These are phyloP conservation scores for Sinhomidia bicolor DNA, from an alignment of 2,888 invertebrate species.

Conservation along the genomic window DNA sequence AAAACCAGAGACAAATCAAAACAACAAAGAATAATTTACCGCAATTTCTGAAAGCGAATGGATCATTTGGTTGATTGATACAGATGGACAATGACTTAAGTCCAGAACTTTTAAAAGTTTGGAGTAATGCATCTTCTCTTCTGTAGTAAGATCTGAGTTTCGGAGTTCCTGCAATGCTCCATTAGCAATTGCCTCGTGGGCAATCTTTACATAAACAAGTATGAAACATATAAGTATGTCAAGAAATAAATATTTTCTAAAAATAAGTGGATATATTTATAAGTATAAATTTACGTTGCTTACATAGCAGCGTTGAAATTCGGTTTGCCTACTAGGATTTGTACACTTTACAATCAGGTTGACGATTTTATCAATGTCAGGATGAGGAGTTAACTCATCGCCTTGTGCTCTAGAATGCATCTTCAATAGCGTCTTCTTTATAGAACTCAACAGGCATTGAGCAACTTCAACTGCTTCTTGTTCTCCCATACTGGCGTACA, in stretches of 20 bases:
- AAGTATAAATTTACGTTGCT: background rate
- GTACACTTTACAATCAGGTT: slow-evolving; percentile 55
- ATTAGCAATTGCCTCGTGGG: slow-evolving; percentile 51
- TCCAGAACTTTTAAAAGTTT: slow-evolving; percentile 61
- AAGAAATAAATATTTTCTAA: background rate
- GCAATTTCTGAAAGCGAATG: slow-evolving; percentile 1
- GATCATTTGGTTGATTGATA: slow-evolving; percentile 37
- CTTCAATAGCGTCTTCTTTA: background rate
- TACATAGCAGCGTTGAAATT: slow-evolving; percentile 47
- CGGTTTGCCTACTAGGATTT: slow-evolving; percentile 18
- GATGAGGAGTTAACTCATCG: slow-evolving; percentile 10
- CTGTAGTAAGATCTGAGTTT: slow-evolving; percentile 10
- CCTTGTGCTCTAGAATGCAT: background rate
- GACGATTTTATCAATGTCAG: slow-evolving; percentile 41
- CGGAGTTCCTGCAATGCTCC: slow-evolving; percentile 29
- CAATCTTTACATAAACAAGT: slow-evolving; percentile 41
- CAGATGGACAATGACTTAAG: slow-evolving; percentile 17
- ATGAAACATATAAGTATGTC: background rate
- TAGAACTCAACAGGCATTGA: slow-evolving; percentile 37
- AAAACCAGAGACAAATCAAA: background rate
- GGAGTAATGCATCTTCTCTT: slow-evolving; percentile 29
- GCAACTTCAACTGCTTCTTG: slow-evolving; percentile 53
- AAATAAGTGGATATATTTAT: background rate
- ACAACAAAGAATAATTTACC: slow-evolving; percentile 40
- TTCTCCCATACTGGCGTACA: slow-evolving; percentile 54